phyloP scores from a whole-genome alignment of 1,140 invertebrate genomes.

The Aricia agestis region DNA sequence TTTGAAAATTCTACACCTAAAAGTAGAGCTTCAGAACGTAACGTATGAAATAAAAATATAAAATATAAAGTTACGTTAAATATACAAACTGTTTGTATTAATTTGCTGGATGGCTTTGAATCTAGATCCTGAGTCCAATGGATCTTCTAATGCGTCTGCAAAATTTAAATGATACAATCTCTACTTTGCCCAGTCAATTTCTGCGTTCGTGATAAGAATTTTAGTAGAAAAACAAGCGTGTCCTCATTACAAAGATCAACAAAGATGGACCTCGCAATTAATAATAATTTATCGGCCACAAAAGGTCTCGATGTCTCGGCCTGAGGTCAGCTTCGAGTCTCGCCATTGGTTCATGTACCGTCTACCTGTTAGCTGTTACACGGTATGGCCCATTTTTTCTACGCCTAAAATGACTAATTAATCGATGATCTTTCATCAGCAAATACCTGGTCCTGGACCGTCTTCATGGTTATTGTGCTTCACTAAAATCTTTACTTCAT shows the following conservation, averaged over 20 bases:
- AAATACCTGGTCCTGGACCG: background rate
- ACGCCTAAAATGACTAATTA: background rate
- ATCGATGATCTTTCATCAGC: background rate
- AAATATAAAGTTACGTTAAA: too few species aligned
- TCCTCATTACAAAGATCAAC: constrained; percentile 10
- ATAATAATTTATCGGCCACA: constrained; percentile 29
- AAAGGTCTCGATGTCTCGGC: constrained; percentile 30
- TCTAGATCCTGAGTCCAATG: too few species aligned
- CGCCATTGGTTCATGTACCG: constrained; percentile 42
- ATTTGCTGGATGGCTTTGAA: too few species aligned
- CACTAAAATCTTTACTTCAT: background rate
- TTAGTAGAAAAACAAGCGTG: background rate
- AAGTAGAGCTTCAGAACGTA: too few species aligned
- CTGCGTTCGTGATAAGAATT: background rate
- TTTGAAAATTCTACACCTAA: background rate
- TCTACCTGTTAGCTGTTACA: constrained; percentile 35
- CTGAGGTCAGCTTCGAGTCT: constrained; percentile 35
- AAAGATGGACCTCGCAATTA: constrained; percentile 24
- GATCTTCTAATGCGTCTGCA: too few species aligned
- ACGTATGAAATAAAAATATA: too few species aligned
- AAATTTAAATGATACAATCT: too few species aligned
- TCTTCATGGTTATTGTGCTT: background rate
- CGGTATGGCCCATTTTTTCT: constrained; percentile 5
- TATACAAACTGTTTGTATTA: too few species aligned
- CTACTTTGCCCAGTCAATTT: background rate